These are phyloP conservation scores for Tretioscincus oriximinensis DNA, from an alignment of 2,113 vertebrate genomes.

Conservation along the genomic window DNA sequence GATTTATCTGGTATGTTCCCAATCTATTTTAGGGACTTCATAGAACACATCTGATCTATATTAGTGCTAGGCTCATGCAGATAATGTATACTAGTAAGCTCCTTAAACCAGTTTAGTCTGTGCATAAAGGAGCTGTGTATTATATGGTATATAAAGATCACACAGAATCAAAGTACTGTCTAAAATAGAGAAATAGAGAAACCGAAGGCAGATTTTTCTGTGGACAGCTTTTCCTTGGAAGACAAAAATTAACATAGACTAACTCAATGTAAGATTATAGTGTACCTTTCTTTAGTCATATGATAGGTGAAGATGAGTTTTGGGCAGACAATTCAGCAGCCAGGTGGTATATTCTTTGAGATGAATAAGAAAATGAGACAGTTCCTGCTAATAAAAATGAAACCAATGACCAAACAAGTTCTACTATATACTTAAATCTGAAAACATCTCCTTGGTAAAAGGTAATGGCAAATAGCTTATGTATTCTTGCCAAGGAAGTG, in stretches of 20 bases:
- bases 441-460: too few species aligned
- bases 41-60: too few species aligned
- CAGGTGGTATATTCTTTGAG: constrained; percentile 9
- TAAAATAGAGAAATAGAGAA: neutral
- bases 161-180: neutral
- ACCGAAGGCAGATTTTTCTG: neutral
- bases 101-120: too few species aligned
- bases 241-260: neutral
- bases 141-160: neutral
- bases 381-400: constrained; percentile 44
- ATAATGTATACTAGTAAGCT: too few species aligned
- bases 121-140: neutral
- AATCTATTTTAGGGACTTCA: too few species aligned
- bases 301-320: constrained; percentile 53
- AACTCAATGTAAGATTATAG: neutral
- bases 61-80: too few species aligned
- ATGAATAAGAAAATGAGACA: constrained; percentile 48
- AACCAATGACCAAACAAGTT: constrained; percentile 16
- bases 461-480: too few species aligned
- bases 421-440: too few species aligned
- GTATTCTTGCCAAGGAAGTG: too few species aligned
- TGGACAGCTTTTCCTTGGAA: neutral
- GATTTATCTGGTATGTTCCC: too few species aligned
- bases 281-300: constrained; percentile 10
- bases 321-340: constrained; percentile 47